These are phyloP conservation scores for Eulithis testata DNA, from an alignment of 2,888 invertebrate species.

Conservation along the genomic window DNA sequence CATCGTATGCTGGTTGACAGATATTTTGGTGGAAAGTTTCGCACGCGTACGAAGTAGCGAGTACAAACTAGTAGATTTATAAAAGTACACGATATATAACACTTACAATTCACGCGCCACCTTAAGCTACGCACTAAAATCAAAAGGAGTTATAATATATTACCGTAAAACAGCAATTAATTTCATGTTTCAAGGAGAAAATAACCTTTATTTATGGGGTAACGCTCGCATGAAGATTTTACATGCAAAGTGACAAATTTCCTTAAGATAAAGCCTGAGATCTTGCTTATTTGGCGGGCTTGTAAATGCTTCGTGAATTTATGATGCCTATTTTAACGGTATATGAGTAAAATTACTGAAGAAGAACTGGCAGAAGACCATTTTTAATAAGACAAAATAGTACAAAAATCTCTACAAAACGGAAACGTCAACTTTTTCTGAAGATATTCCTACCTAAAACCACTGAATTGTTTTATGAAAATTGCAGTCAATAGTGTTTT, in stretches of 20 bases:
- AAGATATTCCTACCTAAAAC: too few species aligned
- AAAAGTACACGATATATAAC: not conserved
- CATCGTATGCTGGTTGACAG: too few species aligned
- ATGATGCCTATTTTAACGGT: conserved; percentile 15
- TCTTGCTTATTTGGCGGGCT: conserved; percentile 36
- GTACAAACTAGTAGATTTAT: too few species aligned
- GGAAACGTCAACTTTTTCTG: too few species aligned
- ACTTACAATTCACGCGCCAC: conserved; percentile 16
- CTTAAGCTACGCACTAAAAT: conserved; percentile 28
- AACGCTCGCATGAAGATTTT: conserved; percentile 58
- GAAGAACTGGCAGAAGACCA: conserved; percentile 17
- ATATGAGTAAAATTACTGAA: conserved; percentile 14
- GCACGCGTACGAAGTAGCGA: too few species aligned
- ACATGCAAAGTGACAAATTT: conserved; percentile 61
- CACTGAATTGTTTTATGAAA: too few species aligned
- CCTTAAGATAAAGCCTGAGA: conserved; percentile 41
- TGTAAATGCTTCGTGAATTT: conserved; percentile 22
- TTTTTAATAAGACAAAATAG: too few species aligned
- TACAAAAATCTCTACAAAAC: too few species aligned
- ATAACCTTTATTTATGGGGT: conserved; percentile 67
- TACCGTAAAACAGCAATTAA: conserved; percentile 44
- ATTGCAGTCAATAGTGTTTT: too few species aligned
- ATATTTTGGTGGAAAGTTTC: too few species aligned
- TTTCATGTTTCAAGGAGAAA: conserved; percentile 56
- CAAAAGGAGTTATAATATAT: conserved; percentile 30